Conservation (phyloP, 1,140 invertebrate genomes). For the Paraescarpia echinospica region DNA sequence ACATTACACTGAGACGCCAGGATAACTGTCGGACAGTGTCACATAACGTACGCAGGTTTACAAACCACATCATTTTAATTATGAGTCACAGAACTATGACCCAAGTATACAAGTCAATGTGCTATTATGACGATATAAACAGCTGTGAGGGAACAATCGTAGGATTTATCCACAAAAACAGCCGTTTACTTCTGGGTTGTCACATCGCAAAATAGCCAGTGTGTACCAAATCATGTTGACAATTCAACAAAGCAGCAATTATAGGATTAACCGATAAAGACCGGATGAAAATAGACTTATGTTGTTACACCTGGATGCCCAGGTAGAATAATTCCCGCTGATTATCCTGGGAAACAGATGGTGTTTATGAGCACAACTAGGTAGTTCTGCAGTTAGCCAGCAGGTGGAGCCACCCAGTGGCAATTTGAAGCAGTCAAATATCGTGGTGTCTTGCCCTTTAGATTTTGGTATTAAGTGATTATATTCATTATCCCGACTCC, state of each 20-base stretch:
- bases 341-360: background rate
- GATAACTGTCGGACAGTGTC: background rate
- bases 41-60: background rate
- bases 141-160: background rate
- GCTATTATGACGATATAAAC: background rate
- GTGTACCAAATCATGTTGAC: background rate
- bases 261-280: background rate
- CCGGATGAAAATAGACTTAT: background rate
- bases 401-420: background rate
- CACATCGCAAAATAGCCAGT: background rate
- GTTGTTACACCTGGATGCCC: background rate
- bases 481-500: no score
- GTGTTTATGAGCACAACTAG: background rate
- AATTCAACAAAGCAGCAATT: background rate
- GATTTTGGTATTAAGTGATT: no score
- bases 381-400: background rate
- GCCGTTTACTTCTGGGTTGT: background rate
- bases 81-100: background rate
- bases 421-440: background rate
- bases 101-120: background rate
- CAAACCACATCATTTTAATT: background rate
- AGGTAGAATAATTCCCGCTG: background rate
- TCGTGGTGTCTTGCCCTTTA: background rate
- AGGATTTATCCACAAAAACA: background rate
- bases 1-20: background rate